phyloP scores from a whole-genome alignment of 2,113 vertebrate genomes.

The Oreochromis tanganicae region DNA sequence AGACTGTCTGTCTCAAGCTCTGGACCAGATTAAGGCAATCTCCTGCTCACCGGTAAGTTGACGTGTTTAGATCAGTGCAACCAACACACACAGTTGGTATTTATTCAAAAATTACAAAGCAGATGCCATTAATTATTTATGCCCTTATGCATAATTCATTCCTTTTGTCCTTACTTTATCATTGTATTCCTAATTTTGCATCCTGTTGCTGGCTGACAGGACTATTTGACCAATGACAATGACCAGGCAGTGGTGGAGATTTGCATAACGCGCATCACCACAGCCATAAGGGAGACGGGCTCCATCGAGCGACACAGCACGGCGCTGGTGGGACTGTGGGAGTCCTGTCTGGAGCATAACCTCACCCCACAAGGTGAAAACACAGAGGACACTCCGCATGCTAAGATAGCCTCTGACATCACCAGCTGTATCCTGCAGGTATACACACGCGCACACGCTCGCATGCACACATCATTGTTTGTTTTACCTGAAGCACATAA shows the following conservation, averaged over 20 bases:
- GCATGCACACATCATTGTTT: not conserved
- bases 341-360: slow-evolving; percentile 90
- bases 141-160: slow-evolving; percentile 9
- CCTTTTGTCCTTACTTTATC: slow-evolving; percentile 4
- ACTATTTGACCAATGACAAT: slow-evolving; percentile 91
- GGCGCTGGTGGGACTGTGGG: slow-evolving; percentile 90
- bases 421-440: slow-evolving; percentile 97
- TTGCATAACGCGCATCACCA: slow-evolving; percentile 91
- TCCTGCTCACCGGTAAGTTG: slow-evolving; percentile 86
- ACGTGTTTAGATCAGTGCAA: not conserved
- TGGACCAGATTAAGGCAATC: slow-evolving; percentile 90
- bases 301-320: slow-evolving; percentile 84
- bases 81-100: not conserved
- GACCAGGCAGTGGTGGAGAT: slow-evolving; percentile 98
- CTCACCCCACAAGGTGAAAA: slow-evolving; percentile 76
- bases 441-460: not conserved
- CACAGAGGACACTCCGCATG: slow-evolving; percentile 88
- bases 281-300: slow-evolving; percentile 86
- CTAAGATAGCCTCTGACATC: slow-evolving; percentile 96
- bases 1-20: slow-evolving; percentile 86
- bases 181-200: not conserved
- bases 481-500: not conserved
- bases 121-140: not conserved
- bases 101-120: not conserved
- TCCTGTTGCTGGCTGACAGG: slow-evolving; percentile 66